A percentile compares a stretch with the other conserved stretches of the same genome.
phyloP scores from a whole-genome alignment of 1,140 invertebrate species.

The Psix sp. region DNA sequence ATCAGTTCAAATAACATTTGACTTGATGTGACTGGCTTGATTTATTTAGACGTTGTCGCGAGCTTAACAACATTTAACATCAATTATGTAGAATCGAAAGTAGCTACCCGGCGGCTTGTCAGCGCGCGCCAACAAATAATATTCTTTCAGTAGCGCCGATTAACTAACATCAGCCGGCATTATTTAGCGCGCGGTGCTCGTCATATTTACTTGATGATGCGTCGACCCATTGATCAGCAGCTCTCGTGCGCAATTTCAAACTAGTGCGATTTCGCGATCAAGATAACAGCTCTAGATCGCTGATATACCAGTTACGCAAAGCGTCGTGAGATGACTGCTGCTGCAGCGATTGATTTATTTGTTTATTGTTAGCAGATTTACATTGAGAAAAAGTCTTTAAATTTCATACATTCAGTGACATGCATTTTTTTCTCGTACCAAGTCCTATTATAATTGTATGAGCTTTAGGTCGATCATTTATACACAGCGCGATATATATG shows the following conservation, averaged over 20 bases:
- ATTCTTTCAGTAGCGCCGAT: conserved; percentile 15
- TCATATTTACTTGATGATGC: conserved; percentile 40
- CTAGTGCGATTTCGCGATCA: conserved; percentile 36
- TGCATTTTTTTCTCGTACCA: conserved; percentile 25
- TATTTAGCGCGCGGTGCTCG: conserved; percentile 28
- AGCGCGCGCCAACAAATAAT: conserved; percentile 32
- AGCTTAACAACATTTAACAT: too few relatives aligned
- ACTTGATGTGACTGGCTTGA: too few relatives aligned
- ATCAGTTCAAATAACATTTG: too few relatives aligned
- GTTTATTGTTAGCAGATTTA: conserved; percentile 33
- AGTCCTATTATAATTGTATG: conserved; percentile 36
- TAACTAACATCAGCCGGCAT: conserved; percentile 27
- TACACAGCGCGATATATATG: too few relatives aligned
- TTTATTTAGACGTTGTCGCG: too few relatives aligned
- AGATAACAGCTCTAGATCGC: conserved; percentile 29
- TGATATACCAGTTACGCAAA: conserved; percentile 31
- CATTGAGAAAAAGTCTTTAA: conserved; percentile 39
- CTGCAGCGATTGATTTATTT: conserved; percentile 36
- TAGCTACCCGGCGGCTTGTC: conserved; percentile 1
- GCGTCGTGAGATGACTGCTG: conserved; percentile 33
- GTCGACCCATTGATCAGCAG: conserved; percentile 17
- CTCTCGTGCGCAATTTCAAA: conserved; percentile 21
- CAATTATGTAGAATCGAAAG: too few relatives aligned
- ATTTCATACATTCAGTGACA: conserved; percentile 48
- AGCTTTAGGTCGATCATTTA: too few relatives aligned